Evolutionary conservation across 2,888 invertebrate genomes (phyloP).

Genomic region (Unio pictorum): DNA sequence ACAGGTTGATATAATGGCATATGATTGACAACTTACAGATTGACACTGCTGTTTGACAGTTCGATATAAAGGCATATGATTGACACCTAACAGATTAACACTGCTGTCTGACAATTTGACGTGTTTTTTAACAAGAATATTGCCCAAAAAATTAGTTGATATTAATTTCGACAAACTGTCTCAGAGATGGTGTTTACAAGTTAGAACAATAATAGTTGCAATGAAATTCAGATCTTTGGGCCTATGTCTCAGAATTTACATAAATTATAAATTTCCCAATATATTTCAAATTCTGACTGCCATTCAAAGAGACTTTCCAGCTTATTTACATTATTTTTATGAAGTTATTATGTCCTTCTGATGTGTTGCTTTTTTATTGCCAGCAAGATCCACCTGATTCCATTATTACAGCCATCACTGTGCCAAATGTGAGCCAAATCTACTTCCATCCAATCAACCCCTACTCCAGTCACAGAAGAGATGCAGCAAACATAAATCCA

Average conservation of each 20-base stretch:
- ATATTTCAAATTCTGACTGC: background rate
- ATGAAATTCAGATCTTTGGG: background rate
- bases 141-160: too few species aligned
- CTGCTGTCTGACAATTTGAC: too few species aligned
- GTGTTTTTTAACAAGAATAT: too few species aligned
- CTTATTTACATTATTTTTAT: background rate
- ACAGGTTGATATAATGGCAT: too few species aligned
- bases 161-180: too few species aligned
- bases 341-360: background rate
- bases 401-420: constrained; percentile 81
- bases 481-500: constrained; percentile 31
- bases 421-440: constrained; percentile 83
- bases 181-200: too few species aligned
- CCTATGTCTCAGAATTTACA: background rate
- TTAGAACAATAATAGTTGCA: too few species aligned
- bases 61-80: too few species aligned
- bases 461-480: constrained; percentile 31
- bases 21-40: too few species aligned
- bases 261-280: background rate
- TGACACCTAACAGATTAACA: too few species aligned
- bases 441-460: constrained; percentile 74
- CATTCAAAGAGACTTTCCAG: background rate
- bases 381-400: constrained; percentile 81
- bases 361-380: background rate
- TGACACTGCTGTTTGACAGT: too few species aligned